These are phyloP conservation scores for Maylandia zebra DNA, from an alignment of 2,113 vertebrate species.

Conservation along the genomic window DNA sequence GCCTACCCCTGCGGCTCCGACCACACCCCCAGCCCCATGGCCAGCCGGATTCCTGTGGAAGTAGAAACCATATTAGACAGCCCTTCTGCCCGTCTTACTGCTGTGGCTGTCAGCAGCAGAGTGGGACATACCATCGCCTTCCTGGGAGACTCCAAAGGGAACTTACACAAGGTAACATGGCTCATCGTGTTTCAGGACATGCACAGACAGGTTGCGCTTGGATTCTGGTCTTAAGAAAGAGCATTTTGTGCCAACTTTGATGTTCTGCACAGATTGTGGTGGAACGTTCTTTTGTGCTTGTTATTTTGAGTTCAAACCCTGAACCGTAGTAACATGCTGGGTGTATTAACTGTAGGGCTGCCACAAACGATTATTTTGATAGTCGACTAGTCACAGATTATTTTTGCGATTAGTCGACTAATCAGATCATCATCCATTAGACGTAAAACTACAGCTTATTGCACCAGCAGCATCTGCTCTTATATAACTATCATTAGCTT, in stretches of 20 bases:
- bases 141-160: slow-evolving; percentile 88
- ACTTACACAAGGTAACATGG: slow-evolving; percentile 82
- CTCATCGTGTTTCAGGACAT: background rate
- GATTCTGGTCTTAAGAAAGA: background rate
- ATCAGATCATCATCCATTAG: too few relatives aligned
- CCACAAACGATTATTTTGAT: too few relatives aligned
- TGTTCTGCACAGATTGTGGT: background rate
- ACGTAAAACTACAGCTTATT: too few relatives aligned
- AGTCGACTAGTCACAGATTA: too few relatives aligned
- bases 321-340: background rate
- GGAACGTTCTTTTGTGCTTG: fast-evolving
- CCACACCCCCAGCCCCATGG: slow-evolving; percentile 97
- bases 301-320: background rate
- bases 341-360: background rate
- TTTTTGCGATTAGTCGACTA: too few relatives aligned
- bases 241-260: background rate
- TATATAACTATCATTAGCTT: too few relatives aligned
- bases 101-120: slow-evolving; percentile 84
- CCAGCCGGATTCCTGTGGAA: slow-evolving; percentile 80
- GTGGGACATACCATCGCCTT: slow-evolving; percentile 86
- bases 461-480: too few relatives aligned
- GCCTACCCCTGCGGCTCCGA: slow-evolving; percentile 95
- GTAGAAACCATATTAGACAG: slow-evolving; percentile 81
- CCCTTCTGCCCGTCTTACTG: slow-evolving; percentile 80
- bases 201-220: background rate